Evolutionary conservation across 2,113 vertebrate species (phyloP).

Genomic region (Haliaeetus leucogaster): DNA sequence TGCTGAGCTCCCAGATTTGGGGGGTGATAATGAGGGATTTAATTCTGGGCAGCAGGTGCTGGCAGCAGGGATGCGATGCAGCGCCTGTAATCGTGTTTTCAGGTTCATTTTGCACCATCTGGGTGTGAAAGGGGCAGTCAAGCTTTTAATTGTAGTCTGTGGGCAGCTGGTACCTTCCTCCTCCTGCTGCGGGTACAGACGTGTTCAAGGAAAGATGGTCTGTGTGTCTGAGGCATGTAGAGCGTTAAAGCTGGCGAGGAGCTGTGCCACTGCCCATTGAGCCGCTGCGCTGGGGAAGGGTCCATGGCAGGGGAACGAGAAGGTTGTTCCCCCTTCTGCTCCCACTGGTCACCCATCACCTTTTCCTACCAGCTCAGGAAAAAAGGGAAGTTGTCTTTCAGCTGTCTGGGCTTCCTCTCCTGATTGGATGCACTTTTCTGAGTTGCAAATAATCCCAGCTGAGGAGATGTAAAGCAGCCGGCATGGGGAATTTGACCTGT

Average conservation of each 20-base stretch:
- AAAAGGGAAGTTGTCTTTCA: conserved; percentile 8
- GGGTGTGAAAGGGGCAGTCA: neutral
- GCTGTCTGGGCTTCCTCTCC: neutral
- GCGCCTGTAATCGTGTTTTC: neutral
- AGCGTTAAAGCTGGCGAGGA: neutral
- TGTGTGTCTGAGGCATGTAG: neutral
- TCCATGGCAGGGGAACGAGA: neutral
- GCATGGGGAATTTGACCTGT: neutral
- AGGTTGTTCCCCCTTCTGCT: neutral
- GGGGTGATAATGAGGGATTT: neutral
- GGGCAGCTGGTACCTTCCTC: neutral
- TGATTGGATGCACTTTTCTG: rapidly evolving
- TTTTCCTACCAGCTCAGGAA: neutral
- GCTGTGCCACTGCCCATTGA: neutral
- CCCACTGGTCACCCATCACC: neutral
- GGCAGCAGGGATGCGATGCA: neutral
- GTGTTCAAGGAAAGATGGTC: neutral
- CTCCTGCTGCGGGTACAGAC: neutral
- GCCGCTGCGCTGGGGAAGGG: neutral
- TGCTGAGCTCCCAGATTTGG: neutral
- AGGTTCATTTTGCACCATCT: conserved; percentile 15
- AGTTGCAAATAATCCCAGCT: neutral
- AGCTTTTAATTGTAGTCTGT: neutral
- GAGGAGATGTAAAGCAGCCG: conserved; percentile 22
- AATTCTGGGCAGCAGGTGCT: neutral